Evolutionary conservation across 2,113 vertebrate species (phyloP).

Genomic region (Nothoprocta pentlandii): DNA sequence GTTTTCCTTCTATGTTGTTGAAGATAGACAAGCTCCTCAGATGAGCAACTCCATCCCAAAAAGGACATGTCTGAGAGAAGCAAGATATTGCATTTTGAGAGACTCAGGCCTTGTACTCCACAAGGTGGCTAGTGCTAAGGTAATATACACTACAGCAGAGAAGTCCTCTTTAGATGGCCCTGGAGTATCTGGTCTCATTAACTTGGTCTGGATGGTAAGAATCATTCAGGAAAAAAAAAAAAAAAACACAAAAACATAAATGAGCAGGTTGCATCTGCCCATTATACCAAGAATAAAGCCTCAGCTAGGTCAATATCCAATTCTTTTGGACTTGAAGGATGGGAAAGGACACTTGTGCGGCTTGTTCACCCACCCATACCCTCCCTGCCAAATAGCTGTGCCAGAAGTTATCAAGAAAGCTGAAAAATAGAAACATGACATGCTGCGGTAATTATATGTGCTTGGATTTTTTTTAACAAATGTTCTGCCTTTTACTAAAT

Average conservation of each 20-base stretch:
- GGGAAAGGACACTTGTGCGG: neutral
- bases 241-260: neutral
- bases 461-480: neutral
- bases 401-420: slow-evolving; percentile 66
- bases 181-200: neutral
- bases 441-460: slow-evolving; percentile 50
- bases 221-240: neutral
- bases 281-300: slow-evolving; percentile 35
- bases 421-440: slow-evolving; percentile 49
- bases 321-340: slow-evolving; percentile 36
- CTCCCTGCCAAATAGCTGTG: slow-evolving; percentile 56
- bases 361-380: slow-evolving; percentile 36
- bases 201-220: neutral
- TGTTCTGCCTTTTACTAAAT: slow-evolving; percentile 55
- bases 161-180: neutral
- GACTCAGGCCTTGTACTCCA: neutral
- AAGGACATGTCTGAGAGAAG: accelerated
- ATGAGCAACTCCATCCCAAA: neutral
- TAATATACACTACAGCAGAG: neutral
- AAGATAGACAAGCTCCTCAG: neutral
- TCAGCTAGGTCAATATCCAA: slow-evolving; percentile 24
- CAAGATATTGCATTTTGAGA: neutral
- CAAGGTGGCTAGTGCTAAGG: accelerated
- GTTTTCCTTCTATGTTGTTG: neutral
- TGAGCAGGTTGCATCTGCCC: neutral